These are phyloP conservation scores for Sebastes oblongus DNA, from an alignment of 2,797 vertebrate genomes.

Conservation along the genomic window DNA sequence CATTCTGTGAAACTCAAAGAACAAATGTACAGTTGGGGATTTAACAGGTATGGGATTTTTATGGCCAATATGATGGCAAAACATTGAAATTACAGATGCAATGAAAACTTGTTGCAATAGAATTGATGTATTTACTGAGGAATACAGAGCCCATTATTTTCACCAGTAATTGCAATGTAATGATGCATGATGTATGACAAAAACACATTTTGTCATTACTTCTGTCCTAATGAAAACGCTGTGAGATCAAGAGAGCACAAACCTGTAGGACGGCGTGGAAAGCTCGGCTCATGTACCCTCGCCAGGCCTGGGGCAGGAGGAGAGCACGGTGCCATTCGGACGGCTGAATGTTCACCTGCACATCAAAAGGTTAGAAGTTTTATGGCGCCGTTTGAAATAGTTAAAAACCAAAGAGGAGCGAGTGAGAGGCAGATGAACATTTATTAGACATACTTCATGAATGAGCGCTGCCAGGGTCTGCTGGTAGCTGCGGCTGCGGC, in stretches of 20 bases:
- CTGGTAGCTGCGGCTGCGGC: constrained; percentile 90
- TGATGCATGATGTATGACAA: too few relatives aligned
- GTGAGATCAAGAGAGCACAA: constrained; percentile 13
- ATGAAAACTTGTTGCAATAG: too few relatives aligned
- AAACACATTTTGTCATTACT: too few relatives aligned
- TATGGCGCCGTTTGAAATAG: background rate
- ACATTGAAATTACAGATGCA: too few relatives aligned
- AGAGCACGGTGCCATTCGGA: constrained; percentile 95
- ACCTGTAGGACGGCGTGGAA: constrained; percentile 92
- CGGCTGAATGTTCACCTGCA: constrained; percentile 93
- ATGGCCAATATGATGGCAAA: too few relatives aligned
- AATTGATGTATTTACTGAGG: too few relatives aligned
- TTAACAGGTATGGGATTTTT: too few relatives aligned
- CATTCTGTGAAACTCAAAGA: background rate
- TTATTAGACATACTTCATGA: constrained; percentile 84
- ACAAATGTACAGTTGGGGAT: background rate
- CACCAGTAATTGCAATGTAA: too few relatives aligned
- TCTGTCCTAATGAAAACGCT: too few relatives aligned
- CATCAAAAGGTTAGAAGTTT: background rate
- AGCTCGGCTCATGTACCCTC: constrained; percentile 89
- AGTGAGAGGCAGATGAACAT: background rate
- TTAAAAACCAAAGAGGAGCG: background rate
- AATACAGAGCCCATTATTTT: too few relatives aligned
- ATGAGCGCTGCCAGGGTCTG: constrained; percentile 89
- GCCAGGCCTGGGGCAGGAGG: constrained; percentile 91